Base-by-base conservation (phyloP, 2,888 invertebrate genomes). In the Sminthurinus aureus region DNA sequence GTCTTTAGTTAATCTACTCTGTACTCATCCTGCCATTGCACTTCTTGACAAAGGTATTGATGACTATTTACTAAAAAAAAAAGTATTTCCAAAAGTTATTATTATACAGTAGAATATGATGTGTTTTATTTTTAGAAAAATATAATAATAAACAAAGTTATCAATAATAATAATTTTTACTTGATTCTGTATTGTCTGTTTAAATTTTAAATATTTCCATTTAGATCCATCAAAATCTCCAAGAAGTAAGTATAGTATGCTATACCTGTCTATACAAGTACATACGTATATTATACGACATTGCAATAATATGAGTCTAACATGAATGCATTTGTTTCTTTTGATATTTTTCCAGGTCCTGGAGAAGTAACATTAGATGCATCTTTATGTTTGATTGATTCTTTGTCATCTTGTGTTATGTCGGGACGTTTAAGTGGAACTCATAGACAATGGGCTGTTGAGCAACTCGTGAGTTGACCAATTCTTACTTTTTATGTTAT, bases 401-500 rank as follows among this genome's bases (percentile, higher is more conserved):
- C 93, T 8, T 89, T 93, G 77, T 91, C 93, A 6, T 92, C 93
- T 0, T 93, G 92, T 89, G 91, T 93, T 15, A 90, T 93, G 85
- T 93, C 93, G 0, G 91, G 91, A 24, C 90, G 91, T 78, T 90
- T 93, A n/a, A 90, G 91, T 71, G 90, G 91, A 18, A 90, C 90
- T 50, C 91, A 92, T 87, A 91, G 93, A 58, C 92, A 93, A 89
- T 93, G 93, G 93, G 93, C 93, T 0, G 91, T 92, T 0, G 92
- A 92, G 85, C 93, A 93, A 89, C 90, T 93, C 85, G 92, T 93
- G 89, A 90, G 91, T 84, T 52, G 81, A 4, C n/a, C 38, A 38
- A 1, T 38, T 38, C 2, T 82, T 79, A 20, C 52, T 77, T 12
- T 26, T 77, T 58, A 38, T 38, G 15, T 74, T 50, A 24, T 74